Evolutionary conservation across 92 coral and sea anemone species (phyloP).

Genomic region (Hydrozoanthus gracilis): DNA sequence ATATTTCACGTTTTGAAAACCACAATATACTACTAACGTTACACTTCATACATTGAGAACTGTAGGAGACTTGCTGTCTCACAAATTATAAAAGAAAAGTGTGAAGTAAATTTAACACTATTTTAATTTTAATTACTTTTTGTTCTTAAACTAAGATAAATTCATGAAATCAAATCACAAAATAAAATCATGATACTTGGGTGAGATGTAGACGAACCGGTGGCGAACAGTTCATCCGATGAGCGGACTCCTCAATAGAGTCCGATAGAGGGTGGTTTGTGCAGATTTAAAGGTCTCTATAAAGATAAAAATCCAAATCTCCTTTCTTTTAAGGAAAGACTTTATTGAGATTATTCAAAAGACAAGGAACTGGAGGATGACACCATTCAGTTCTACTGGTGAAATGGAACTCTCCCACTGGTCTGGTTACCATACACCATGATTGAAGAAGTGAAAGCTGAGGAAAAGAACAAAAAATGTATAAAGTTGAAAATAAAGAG

Average conservation of each 20-base stretch:
- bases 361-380: not conserved
- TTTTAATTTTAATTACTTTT: not conserved
- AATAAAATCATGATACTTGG: not conserved
- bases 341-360: not conserved
- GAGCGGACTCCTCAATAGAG: not conserved
- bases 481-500: conserved; percentile 4
- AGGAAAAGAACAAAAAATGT: not conserved
- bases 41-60: not conserved
- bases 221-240: not conserved
- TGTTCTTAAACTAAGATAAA: not conserved
- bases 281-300: not conserved
- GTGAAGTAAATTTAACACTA: not conserved
- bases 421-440: not conserved
- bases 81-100: not conserved
- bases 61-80: not conserved
- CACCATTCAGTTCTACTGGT: not conserved
- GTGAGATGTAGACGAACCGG: not conserved
- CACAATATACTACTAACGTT: not conserved
- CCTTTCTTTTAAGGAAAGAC: not conserved
- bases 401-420: not conserved
- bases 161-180: not conserved
- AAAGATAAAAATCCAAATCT: not conserved
- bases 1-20: not conserved
- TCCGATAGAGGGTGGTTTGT: not conserved
- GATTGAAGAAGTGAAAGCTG: not conserved